Base-by-base conservation (phyloP, 2,888 invertebrate species). In the Girardia tigrina region DNA sequence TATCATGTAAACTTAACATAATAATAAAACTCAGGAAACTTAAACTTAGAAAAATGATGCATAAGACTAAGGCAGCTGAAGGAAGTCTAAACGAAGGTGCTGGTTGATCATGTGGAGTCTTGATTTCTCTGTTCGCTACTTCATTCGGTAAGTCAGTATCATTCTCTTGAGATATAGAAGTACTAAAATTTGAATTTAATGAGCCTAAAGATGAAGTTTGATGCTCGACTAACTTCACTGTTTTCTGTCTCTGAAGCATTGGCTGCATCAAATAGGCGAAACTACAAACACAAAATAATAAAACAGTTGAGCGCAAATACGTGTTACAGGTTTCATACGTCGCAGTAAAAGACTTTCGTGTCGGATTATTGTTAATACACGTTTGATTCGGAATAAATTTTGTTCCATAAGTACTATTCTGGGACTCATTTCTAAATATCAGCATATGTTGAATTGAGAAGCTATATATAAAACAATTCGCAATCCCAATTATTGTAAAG, bases 51-150 rank as follows among this genome's bases (percentile, higher is more conserved):
- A 56, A 56, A 20, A 56, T 56, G 4, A 56, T 56, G n/a, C 56
- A 56, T n/a, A 56, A n/a, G 4, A 56, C 56, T 56, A 56, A 56
- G n/a, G 56, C 56, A n/a, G 56, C 56, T 56, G 56, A 56, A 6
- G 56, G 56, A 8, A 56, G 36, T 16, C 36, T 8, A 36, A 36
- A 36, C 16, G 36, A 36, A 12, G 36, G 36, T 12, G 8, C 16
- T 16, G 8, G 36, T 36, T 36, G 36, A 36, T 36, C 16, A 36
- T 36, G 36, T 12, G 36, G 16, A 36, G 8, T 36, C 12, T 36
- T 36, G 36, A 8, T 36, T 12, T 36, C 36, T 12, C 36, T 16
- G 36, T 8, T 16, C 16, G 16, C 8, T 8, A 36, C 12, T 36
- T n/a, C n/a, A n/a, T n/a, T n/a, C n/a, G n/a, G n/a, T n/a, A n/a